Evolutionary conservation across 2,113 vertebrate species (phyloP).

Genomic region (Mystacornis crossleyi): DNA sequence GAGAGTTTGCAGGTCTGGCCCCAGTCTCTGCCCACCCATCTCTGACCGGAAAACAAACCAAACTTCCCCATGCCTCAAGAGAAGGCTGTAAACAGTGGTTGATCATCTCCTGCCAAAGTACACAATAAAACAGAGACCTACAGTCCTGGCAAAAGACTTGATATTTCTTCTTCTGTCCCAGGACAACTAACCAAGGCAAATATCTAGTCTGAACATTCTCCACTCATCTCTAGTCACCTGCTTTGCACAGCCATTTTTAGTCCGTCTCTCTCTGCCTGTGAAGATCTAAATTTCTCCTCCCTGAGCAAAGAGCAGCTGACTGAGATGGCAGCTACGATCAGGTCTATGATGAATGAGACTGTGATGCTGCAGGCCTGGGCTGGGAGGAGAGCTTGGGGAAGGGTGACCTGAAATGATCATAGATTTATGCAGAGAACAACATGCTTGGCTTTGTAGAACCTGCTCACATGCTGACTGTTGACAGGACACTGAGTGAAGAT

Average conservation of each 20-base stretch:
- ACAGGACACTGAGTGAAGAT: background rate
- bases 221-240: background rate
- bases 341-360: rapidly evolving
- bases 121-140: background rate
- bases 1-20: background rate
- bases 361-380: background rate
- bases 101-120: background rate
- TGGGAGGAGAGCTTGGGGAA: background rate
- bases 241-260: background rate
- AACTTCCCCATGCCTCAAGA: background rate
- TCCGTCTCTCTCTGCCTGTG: background rate
- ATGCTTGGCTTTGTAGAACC: background rate
- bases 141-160: background rate
- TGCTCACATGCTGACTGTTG: background rate
- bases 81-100: background rate
- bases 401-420: background rate
- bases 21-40: background rate
- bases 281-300: background rate
- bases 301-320: background rate
- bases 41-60: background rate
- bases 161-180: background rate
- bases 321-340: background rate
- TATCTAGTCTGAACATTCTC: background rate
- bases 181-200: background rate
- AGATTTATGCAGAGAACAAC: rapidly evolving